Conservation (phyloP, 2,113 vertebrate species). For the Trinectes maculatus region DNA sequence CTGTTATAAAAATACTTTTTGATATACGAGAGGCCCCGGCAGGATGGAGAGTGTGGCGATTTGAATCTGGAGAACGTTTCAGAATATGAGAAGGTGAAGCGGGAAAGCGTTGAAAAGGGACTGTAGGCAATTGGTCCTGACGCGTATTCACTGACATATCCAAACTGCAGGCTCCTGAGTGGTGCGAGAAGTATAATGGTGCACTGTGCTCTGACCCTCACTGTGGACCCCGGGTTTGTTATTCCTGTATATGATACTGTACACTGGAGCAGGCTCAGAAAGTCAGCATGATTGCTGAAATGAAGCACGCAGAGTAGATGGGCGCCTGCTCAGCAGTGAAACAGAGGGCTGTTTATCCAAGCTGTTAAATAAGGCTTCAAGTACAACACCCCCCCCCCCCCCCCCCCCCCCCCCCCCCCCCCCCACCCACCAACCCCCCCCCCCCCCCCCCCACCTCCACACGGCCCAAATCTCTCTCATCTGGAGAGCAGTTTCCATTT, state of each 20-base stretch:
- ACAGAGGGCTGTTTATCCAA: constrained; percentile 82
- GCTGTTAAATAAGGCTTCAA: constrained; percentile 80
- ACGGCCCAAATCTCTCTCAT: constrained; percentile 79
- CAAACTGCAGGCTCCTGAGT: constrained; percentile 62
- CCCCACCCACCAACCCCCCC: constrained; percentile 67
- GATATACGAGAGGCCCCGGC: constrained; percentile 72
- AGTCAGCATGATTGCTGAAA: constrained; percentile 69
- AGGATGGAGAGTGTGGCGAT: constrained; percentile 50
- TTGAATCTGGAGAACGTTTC: constrained; percentile 65
- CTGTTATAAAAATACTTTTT: constrained; percentile 71
- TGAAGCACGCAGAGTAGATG: constrained; percentile 69
- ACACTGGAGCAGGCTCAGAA: constrained; percentile 60
- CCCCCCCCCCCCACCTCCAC: constrained; percentile 63
- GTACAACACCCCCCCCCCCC: constrained; percentile 72
- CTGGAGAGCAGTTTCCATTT: constrained; percentile 85
- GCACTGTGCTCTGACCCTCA: constrained; percentile 72
- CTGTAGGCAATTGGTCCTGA: constrained; percentile 69
- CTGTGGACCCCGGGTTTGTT: constrained; percentile 74
- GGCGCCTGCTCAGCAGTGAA: constrained; percentile 69
- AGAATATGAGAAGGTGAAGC: constrained; percentile 68
- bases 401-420: constrained; percentile 59
- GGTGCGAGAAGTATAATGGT: constrained; percentile 74
- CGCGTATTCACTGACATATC: constrained; percentile 54
- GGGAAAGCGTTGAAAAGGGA: constrained; percentile 54
- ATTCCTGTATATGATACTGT: constrained; percentile 80